Conservation (phyloP, 2,888 invertebrate genomes). For the Mechanitis messenoides region DNA sequence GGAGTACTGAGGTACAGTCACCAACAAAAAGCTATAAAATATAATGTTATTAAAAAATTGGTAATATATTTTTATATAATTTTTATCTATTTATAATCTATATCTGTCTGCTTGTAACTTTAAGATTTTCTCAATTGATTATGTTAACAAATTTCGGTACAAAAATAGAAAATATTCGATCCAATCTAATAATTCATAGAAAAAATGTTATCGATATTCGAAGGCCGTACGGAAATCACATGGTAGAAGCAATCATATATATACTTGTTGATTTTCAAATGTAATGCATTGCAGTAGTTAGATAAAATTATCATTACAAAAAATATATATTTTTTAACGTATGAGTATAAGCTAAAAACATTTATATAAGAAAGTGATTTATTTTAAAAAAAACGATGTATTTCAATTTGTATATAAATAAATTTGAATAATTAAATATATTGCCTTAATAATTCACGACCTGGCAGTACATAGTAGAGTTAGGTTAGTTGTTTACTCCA, state of each 20-base stretch:
- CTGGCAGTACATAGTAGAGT: constrained; percentile 1
- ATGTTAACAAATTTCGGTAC: neutral
- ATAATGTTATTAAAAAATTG: no score
- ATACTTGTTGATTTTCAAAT: neutral
- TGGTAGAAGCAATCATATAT: constrained; percentile 1
- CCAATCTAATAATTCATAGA: constrained; percentile 20
- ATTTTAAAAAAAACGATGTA: no score
- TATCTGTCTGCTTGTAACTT: no score
- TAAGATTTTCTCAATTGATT: neutral
- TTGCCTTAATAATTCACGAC: neutral
- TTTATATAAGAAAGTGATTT: no score
- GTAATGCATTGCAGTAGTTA: no score
- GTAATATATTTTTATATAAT: no score
- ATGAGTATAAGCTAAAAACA: no score
- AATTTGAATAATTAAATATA: neutral
- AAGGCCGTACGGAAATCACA: constrained; percentile 23
- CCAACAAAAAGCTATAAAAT: neutral
- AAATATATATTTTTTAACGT: no score
- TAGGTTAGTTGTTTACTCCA: constrained; percentile 22
- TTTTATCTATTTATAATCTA: no score
- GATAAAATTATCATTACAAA: no score
- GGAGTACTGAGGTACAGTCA: no score
- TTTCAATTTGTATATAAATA: no score
- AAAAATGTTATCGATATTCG: constrained; percentile 16
- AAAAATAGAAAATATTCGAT: constrained; percentile 12